phyloP scores from a whole-genome alignment of 2,797 vertebrate genomes.

The Anabacerthia variegaticeps region DNA sequence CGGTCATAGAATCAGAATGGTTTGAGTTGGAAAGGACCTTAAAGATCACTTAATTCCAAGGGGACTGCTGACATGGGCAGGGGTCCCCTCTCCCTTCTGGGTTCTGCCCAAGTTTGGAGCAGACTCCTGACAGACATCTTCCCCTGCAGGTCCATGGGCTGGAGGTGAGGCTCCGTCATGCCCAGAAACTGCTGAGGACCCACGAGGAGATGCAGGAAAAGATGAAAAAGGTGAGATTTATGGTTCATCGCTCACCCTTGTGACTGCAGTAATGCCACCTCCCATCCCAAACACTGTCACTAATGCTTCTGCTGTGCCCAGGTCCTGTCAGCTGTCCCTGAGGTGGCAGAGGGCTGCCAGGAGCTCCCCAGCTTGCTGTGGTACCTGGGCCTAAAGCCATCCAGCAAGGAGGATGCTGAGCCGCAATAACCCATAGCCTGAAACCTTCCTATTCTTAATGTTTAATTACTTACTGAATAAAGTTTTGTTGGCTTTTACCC shows the following conservation, averaged over 20 bases:
- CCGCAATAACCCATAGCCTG: background rate
- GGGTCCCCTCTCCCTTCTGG: background rate
- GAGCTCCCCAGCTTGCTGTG: slow-evolving; percentile 59
- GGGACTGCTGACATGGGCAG: background rate
- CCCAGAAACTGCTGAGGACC: slow-evolving; percentile 61
- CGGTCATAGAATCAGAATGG: background rate
- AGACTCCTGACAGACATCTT: background rate
- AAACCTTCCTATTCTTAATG: background rate
- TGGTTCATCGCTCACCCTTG: background rate
- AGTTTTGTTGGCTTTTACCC: slow-evolving; percentile 4
- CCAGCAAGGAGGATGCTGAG: background rate
- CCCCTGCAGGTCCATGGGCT: slow-evolving; percentile 64
- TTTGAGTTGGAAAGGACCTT: background rate
- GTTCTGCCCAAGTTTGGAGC: background rate
- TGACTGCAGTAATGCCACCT: background rate
- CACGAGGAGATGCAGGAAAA: slow-evolving; percentile 63
- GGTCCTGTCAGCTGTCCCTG: slow-evolving; percentile 41
- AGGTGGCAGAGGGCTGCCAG: slow-evolving; percentile 15
- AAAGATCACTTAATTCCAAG: background rate
- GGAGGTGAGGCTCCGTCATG: slow-evolving; percentile 52
- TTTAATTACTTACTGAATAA: slow-evolving; percentile 47
- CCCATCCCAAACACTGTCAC: background rate
- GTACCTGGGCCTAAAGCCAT: slow-evolving; percentile 49
- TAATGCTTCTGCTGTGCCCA: background rate
- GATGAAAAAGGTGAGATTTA: slow-evolving; percentile 71